Base-by-base conservation (phyloP, 2,797 vertebrate genomes). In the Chelon auratus region DNA sequence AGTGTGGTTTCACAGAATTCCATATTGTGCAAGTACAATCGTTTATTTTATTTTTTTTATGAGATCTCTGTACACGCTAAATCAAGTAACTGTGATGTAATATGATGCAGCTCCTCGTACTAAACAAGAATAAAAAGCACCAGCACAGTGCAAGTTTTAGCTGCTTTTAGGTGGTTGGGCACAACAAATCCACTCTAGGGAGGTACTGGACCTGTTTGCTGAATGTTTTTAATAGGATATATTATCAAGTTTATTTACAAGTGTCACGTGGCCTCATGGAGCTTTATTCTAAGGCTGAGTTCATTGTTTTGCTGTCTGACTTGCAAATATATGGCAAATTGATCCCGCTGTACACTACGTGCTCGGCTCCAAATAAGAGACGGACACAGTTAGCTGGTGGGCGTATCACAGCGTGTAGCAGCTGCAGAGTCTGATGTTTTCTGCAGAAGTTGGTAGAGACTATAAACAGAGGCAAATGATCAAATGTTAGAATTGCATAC, bases 391-490 rank as follows among this genome's bases (percentile, higher is more conserved):
- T 54, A 59, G 3, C 55, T 48, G 50, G 54, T 48, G 51, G 57
- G 65, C 39, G 30, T 33, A 6, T n/a, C 14, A 24, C 24, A 20
- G 37, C 39, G 18, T 12, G 48, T 12, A 50, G 20, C 48, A 5
- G 48, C 48, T 50, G 11, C 48, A 50, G 18, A 50, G 18, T 11
- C 18, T 14, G n/a, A 12, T 50, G 12, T 22, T 50, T 50, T 20
- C 20, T 11, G 11, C 10, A 50, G 10, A 9, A 22, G 48, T 22
- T 22, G 18, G 48, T 18, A 42, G 17, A 54, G 20, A 60, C 33
- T 36, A 77, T 55, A 60, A 66, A 30, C 42, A 62, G 18, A 70
- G 37, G 24, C 37, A 55, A 12, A 18, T 18, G 18, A 20, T 1
- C 5, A 9, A 13, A 50, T 22, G 22, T 22, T 50, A 4, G 20